Evolutionary conservation across 2,113 vertebrate genomes (phyloP).

Genomic region (Cynocephalus volans): DNA sequence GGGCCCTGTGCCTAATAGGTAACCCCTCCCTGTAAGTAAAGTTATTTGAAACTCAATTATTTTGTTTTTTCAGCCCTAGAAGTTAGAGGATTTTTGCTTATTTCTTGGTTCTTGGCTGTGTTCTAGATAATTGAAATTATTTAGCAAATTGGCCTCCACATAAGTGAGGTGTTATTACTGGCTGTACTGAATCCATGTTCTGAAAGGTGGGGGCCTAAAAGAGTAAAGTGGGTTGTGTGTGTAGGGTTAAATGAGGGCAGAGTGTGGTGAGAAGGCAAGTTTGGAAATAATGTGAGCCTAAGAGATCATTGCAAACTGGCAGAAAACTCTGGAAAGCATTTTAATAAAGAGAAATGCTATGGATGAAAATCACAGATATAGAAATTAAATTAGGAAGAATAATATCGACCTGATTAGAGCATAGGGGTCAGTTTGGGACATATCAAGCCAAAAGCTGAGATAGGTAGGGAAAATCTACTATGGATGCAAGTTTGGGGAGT

Average conservation of each 20-base stretch:
- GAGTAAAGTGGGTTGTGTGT: neutral
- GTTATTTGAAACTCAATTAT: neutral
- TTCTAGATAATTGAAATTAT: constrained; percentile 27
- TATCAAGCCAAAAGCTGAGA: neutral
- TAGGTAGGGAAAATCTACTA: neutral
- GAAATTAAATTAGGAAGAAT: constrained; percentile 32
- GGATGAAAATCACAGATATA: constrained; percentile 28
- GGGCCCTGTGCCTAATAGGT: neutral
- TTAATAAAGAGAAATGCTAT: constrained; percentile 29
- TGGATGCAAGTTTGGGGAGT: neutral
- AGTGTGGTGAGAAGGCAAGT: neutral
- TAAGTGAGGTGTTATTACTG: neutral
- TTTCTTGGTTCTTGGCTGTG: constrained; percentile 30
- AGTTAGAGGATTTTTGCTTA: neutral
- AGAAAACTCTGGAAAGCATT: constrained; percentile 5
- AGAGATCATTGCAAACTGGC: neutral
- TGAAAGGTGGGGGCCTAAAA: neutral
- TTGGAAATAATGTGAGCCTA: neutral
- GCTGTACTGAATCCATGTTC: neutral
- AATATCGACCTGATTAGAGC: neutral
- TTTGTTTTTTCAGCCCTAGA: neutral
- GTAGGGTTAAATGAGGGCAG: neutral
- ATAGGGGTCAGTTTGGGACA: neutral
- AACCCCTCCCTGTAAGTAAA: neutral
- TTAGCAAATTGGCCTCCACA: neutral